Conservation (phyloP, 2,113 vertebrate species). For the Poecilia latipinna region DNA sequence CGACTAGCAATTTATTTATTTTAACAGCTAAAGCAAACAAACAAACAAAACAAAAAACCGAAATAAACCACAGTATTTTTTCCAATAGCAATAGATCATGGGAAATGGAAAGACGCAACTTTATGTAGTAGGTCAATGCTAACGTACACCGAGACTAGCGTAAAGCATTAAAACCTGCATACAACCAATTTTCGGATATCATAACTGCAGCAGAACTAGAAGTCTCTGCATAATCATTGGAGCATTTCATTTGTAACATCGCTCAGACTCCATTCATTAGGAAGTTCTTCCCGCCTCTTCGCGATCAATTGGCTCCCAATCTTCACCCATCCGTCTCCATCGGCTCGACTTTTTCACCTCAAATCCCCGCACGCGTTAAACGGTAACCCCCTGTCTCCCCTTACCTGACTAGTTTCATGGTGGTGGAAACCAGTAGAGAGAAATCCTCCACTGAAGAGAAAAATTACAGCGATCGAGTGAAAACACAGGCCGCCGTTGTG, state of each 20-base stretch:
- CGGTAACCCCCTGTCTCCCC: rapidly evolving
- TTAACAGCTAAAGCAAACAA: background rate
- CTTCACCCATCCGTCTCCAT: conserved; percentile 64
- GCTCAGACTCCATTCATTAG: conserved; percentile 53
- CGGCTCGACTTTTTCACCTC: rapidly evolving
- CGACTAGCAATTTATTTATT: background rate
- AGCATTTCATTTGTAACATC: background rate
- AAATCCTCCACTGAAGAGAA: conserved; percentile 72
- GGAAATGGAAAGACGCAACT: background rate
- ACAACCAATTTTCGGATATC: background rate
- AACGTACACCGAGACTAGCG: background rate
- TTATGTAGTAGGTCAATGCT: background rate
- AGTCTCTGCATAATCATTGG: too few species aligned
- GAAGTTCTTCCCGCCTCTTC: conserved; percentile 73
- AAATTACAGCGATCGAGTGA: conserved; percentile 68
- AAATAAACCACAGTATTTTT: background rate
- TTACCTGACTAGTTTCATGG: conserved; percentile 85
- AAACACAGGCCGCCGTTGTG: conserved; percentile 62
- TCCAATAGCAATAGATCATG: background rate
- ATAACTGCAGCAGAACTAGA: background rate
- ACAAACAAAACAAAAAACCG: background rate
- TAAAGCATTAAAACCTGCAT: background rate
- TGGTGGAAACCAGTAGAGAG: conserved; percentile 58
- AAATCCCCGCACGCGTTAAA: rapidly evolving
- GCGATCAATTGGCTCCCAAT: conserved; percentile 40